Conservation (phyloP, 1,140 invertebrate species). For the Apis dorsata region DNA sequence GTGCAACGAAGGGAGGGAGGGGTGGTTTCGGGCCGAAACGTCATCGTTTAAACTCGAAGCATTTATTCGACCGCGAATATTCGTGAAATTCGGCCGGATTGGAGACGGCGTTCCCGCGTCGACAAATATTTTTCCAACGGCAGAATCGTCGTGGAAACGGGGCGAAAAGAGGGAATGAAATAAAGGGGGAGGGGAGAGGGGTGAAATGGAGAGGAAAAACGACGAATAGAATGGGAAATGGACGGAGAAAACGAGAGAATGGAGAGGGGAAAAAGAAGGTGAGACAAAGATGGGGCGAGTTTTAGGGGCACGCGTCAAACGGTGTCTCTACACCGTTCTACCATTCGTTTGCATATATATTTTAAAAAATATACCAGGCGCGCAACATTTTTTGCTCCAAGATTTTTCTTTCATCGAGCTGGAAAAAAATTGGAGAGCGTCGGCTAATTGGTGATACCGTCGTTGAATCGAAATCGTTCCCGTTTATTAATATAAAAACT, state of each 20-base stretch:
- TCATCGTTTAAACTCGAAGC: constrained; percentile 43
- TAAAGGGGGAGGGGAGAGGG: not conserved
- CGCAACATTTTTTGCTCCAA: not conserved
- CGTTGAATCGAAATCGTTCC: no score
- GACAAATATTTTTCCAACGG: constrained; percentile 46
- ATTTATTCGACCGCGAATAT: constrained; percentile 49
- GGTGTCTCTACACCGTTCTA: not conserved
- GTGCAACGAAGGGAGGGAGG: not conserved
- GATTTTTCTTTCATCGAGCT: no score
- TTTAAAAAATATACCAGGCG: not conserved
- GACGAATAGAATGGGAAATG: no score
- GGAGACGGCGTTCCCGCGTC: constrained; percentile 6
- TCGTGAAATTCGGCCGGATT: constrained; percentile 41
- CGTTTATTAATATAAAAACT: no score
- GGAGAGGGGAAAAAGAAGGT: not conserved
- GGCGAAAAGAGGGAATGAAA: not conserved
- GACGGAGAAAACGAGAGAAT: no score
- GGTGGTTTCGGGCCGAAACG: constrained; percentile 2
- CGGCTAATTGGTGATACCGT: no score
- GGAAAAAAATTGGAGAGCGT: no score
- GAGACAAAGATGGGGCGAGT: not conserved
- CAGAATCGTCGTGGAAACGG: not conserved
- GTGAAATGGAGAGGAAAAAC: no score
- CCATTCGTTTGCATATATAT: not conserved
- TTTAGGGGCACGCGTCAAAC: not conserved